Evolutionary conservation across 2,113 vertebrate species (phyloP), one percentile per base, ranked within the genome.

Genomic region (Alligator sinensis): DNA sequence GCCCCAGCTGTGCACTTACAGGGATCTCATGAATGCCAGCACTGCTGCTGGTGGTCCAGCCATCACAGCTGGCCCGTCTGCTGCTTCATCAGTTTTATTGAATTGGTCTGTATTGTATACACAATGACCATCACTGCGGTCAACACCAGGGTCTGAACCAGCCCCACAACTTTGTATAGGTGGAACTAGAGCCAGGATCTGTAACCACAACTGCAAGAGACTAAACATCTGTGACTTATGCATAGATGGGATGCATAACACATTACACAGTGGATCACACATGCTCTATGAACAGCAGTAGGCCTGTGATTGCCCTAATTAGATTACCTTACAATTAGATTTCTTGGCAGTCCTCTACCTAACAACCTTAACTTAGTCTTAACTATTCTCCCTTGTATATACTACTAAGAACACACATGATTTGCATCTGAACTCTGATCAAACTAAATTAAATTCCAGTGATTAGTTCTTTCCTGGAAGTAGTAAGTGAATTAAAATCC

Each of bases 391-490:
- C 30, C 5, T 68, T 17, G 66, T 30, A 30, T 7, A 3, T 21
- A 18, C 21, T 70, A 16, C 66, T 27, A 34, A 30, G 77, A 62
- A 76, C 2, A 9, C 72, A 91, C 30, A 59, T 82, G 58, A 68
- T 66, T 28, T 3, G n/a, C 57, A 62, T 75, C 72, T 59, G 60
- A 64, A 76, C 17, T 24, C 4, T 9, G 30, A n/a, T 25, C 28
- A 24, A 1, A 6, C n/a, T 28, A 76, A 12, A 86, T 25, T 11
- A 34, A 70, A 70, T 59, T 4, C 64, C 79, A 81, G 84, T 61
- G 77, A 75, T 30, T 47, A 92, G 78, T 47, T 8, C 77, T 80
- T 93, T 93, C 86, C 79, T 95, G 70, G 87, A 94, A 88, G 9
- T 21, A 27, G 13, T 17, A 80, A 95, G 64, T 3, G 54, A 76